Evolutionary conservation across 1,140 invertebrate genomes (phyloP), one percentile per base, ranked within the genome.

Genomic region (Ctenoplectra terminalis): DNA sequence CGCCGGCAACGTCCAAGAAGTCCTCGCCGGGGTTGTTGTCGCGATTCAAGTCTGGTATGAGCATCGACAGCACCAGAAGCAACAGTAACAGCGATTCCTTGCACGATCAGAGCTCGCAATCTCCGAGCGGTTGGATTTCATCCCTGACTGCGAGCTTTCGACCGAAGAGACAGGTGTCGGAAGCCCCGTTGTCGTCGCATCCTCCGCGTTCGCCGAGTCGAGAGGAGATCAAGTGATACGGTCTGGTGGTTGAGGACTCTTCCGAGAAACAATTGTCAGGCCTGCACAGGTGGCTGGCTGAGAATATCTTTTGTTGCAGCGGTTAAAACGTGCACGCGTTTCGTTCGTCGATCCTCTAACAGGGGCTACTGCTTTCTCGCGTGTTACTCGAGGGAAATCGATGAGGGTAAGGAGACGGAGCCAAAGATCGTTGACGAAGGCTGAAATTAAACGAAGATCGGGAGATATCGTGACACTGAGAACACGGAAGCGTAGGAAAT

Each of bases 81-180:
- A 87, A 89, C 23, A 93, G 92, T 67, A 93, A 91, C 79, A 93
- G 93, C 73, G 89, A 92, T n/a, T 93, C 92, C 0, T 79, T 94
- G 9, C 89, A 93, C 60, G 92, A 94, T 15, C 92, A 91, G 31
- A 82, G 74, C 5, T 79, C 86, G 11, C 88, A 91, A 26, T 90
- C 87, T 0, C 88, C 86, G 13, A 90, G 85, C 52, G 91, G 93
- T 6, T 94, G 93, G 93, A 93, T 94, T 52, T 93, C 93, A 0
- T 93, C 92, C 8, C 58, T 94, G 54, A 92, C 93, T 8, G 91
- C 93, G 20, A 93, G 93, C 69, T 94, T 94, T 58, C 89, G 93
- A 17, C 91, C 93, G 0, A 93, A 90, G 64, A 88, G 91, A 9
- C 92, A 94, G 31, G 48, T 73, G 6, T 78, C 72, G 23, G 92